These are phyloP conservation scores for Neodiprion virginianus DNA, from an alignment of 1,140 invertebrate species.

Conservation along the genomic window DNA sequence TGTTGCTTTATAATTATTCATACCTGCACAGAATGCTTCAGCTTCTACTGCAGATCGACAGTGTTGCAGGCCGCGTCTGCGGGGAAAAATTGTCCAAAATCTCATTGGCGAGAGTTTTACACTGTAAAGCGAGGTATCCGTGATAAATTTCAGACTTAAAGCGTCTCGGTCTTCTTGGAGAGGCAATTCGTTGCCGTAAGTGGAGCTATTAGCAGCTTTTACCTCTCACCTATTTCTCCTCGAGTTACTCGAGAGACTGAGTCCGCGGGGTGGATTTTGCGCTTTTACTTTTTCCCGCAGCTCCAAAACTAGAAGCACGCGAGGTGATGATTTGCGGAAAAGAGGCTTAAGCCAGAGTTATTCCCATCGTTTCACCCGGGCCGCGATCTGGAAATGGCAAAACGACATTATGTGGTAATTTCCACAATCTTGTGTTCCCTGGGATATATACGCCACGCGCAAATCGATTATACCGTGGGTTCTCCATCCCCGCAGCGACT, in stretches of 20 bases:
- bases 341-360: neutral
- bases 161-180: neutral
- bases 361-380: neutral
- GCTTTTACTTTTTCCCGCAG: neutral
- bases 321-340: neutral
- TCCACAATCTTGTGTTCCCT: too few species aligned
- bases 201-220: constrained; percentile 13
- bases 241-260: neutral
- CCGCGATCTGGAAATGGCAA: neutral
- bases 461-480: neutral
- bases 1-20: too few species aligned
- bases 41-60: too few species aligned
- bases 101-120: neutral
- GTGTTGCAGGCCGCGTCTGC: too few species aligned
- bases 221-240: constrained; percentile 7
- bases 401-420: too few species aligned
- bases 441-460: too few species aligned
- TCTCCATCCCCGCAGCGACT: neutral
- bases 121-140: neutral
- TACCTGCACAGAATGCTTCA: too few species aligned
- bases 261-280: neutral
- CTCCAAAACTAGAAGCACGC: neutral
- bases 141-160: neutral
- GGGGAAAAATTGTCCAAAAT: neutral
- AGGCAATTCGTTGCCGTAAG: constrained; percentile 4